Conservation (phyloP, 2,797 vertebrate species). For the Coilia nasus region DNA sequence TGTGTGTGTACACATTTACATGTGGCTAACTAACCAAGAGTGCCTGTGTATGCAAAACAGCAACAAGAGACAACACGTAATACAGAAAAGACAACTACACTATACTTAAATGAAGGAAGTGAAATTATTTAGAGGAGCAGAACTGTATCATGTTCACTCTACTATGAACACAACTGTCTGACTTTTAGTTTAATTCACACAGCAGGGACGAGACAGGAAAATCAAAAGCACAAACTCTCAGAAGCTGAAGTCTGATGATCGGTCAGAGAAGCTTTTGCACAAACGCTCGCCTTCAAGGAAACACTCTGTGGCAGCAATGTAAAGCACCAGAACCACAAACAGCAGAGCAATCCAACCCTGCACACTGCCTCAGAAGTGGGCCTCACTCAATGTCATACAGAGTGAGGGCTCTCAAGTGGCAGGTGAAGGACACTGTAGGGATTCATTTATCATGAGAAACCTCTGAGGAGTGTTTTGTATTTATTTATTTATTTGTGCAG, state of each 20-base stretch:
- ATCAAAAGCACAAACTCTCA: neutral
- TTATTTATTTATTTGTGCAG: neutral
- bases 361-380: neutral
- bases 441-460: neutral
- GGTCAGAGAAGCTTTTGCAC: neutral
- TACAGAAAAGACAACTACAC: neutral
- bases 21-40: slow-evolving; percentile 28
- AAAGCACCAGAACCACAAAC: neutral
- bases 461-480: neutral
- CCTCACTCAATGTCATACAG: neutral
- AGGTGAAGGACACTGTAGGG: neutral
- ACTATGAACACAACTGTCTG: neutral
- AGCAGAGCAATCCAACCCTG: neutral
- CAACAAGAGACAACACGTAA: too few relatives aligned
- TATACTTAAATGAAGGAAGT: neutral
- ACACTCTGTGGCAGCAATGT: neutral
- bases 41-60: neutral
- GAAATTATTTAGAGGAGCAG: neutral
- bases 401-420: neutral
- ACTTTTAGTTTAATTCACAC: neutral
- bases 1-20: slow-evolving; percentile 11
- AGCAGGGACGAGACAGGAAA: neutral
- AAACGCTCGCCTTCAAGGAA: neutral
- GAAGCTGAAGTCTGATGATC: neutral
- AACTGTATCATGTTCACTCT: neutral